A percentile compares a stretch with the other conserved stretches of the same genome.
Evolutionary conservation across 2,113 vertebrate genomes (phyloP).

Genomic region (Dipodomys merriami): DNA sequence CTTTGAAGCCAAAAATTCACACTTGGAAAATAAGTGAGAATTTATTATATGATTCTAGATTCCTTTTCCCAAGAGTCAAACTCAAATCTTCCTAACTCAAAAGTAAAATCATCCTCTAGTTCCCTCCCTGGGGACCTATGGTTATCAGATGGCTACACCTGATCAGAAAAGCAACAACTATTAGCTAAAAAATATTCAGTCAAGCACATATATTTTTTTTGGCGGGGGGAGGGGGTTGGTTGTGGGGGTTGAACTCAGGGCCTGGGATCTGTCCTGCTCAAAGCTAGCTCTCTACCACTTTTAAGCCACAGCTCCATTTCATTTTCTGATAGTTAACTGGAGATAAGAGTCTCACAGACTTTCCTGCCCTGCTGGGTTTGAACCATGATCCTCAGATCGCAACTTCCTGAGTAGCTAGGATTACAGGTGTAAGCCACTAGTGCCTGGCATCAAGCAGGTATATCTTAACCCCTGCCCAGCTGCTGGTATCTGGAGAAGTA

Average conservation of each 20-base stretch:
- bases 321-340: too few relatives aligned
- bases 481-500: not conserved
- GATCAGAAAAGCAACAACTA: not conserved
- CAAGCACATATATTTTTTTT: too few relatives aligned
- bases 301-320: too few relatives aligned
- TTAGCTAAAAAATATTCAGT: not conserved
- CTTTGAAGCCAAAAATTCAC: conserved; percentile 32
- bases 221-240: too few relatives aligned
- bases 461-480: not conserved
- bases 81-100: not conserved
- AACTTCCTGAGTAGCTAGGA: too few relatives aligned
- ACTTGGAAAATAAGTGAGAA: conserved; percentile 30
- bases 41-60: conserved; percentile 10
- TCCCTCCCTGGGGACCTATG: not conserved
- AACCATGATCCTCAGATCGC: too few relatives aligned
- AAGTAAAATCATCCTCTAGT: not conserved
- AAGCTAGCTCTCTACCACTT: too few relatives aligned
- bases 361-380: too few relatives aligned
- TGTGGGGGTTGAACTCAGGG: too few relatives aligned
- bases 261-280: too few relatives aligned
- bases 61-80: conserved; percentile 27
- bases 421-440: too few relatives aligned
- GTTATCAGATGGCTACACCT: not conserved
- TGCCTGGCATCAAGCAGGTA: not conserved
- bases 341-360: too few relatives aligned